These are phyloP conservation scores for Stercorarius parasiticus DNA, from an alignment of 2,113 vertebrate species.

Conservation along the genomic window DNA sequence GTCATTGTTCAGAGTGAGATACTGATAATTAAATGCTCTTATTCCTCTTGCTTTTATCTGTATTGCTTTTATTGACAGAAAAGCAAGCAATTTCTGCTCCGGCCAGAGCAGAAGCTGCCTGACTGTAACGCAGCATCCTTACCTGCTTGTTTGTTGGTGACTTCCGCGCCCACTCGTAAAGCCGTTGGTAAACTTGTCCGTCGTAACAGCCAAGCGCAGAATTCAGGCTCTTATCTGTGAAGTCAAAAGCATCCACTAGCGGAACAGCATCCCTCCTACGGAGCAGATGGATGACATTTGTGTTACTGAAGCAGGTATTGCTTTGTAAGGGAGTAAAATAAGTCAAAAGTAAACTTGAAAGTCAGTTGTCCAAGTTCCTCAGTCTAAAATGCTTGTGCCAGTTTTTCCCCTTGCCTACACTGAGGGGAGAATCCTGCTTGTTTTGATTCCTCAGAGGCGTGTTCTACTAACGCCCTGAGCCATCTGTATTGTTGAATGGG, in stretches of 20 bases:
- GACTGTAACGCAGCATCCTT: not conserved
- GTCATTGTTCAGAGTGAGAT: not conserved
- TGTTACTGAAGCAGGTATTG: not conserved
- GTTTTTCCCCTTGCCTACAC: not conserved
- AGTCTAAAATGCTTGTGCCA: not conserved
- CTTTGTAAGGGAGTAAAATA: not conserved
- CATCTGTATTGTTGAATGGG: not conserved
- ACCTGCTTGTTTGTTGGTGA: conserved; percentile 77
- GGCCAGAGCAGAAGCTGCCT: not conserved
- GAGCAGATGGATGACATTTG: not conserved
- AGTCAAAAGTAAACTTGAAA: not conserved
- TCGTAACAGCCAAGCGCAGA: conserved; percentile 78
- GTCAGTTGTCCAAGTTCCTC: not conserved
- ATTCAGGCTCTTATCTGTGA: conserved; percentile 70
- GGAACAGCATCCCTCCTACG: conserved; percentile 78
- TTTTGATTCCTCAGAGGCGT: not conserved
- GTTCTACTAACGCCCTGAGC: not conserved
- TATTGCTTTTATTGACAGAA: not conserved
- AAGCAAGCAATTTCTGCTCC: not conserved
- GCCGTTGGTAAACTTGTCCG: conserved; percentile 73
- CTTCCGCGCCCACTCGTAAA: conserved; percentile 78
- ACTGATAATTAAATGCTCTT: not conserved
- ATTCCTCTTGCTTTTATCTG: not conserved
- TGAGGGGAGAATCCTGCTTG: not conserved
- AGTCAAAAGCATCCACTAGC: conserved; percentile 81